These are phyloP conservation scores for Engraulis encrasicolus DNA, from an alignment of 2,113 vertebrate genomes.

Conservation along the genomic window DNA sequence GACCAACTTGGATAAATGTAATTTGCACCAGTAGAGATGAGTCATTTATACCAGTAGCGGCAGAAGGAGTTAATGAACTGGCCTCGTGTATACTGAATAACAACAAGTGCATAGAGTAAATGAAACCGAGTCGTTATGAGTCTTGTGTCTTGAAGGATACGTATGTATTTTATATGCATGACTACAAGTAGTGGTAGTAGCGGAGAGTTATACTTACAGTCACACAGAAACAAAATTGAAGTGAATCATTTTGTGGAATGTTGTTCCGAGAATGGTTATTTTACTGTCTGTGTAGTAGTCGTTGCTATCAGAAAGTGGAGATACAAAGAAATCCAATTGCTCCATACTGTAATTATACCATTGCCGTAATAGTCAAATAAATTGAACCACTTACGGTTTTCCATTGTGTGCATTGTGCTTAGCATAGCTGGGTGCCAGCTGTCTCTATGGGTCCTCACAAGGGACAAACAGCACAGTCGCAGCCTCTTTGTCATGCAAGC, in stretches of 20 bases:
- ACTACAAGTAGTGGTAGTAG: background rate
- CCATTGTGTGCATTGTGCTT: background rate
- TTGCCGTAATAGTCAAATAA: background rate
- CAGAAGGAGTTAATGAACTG: background rate
- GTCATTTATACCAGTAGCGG: background rate
- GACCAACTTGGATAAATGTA: no score
- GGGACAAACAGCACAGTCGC: slow-evolving; percentile 20
- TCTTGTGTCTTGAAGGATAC: background rate
- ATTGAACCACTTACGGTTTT: background rate
- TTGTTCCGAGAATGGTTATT: no score
- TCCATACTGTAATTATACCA: background rate
- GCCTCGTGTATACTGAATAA: background rate
- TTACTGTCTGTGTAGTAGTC: no score
- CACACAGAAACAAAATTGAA: background rate
- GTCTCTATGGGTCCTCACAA: background rate
- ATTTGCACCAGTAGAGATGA: background rate
- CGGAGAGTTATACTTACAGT: background rate
- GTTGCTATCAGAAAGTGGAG: no score
- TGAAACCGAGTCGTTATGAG: background rate
- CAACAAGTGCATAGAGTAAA: background rate
- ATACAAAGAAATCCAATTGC: no score
- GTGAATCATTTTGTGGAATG: background rate
- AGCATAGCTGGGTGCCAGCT: background rate
- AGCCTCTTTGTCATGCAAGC: slow-evolving; percentile 9
- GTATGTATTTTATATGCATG: background rate